A percentile compares a stretch with the other conserved stretches of the same genome.
Evolutionary conservation across 92 coral and sea anemone species (phyloP).

Genomic region (Zoanthus gigantus): DNA sequence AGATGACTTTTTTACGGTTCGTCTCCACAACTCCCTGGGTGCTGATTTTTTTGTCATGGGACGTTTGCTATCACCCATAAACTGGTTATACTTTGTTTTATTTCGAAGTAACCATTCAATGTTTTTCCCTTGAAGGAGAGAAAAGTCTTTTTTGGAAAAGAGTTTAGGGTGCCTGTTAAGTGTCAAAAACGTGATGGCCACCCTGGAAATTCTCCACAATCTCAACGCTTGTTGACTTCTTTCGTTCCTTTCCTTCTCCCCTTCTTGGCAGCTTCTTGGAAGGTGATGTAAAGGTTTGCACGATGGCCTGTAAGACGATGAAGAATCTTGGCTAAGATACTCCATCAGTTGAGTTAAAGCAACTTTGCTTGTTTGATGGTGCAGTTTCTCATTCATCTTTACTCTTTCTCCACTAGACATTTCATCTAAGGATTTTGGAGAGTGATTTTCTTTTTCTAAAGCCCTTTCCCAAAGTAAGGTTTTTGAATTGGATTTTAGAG

Average conservation of each 20-base stretch:
- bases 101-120: background rate
- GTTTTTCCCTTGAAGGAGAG: background rate
- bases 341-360: constrained; percentile 20
- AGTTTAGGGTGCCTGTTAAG: constrained; percentile 29
- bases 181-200: constrained; percentile 1
- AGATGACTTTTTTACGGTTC: background rate
- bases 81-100: background rate
- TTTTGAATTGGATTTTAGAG: background rate
- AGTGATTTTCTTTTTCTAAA: background rate
- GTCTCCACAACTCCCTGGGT: background rate
- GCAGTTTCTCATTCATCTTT: background rate
- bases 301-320: constrained; percentile 25
- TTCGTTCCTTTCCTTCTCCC: background rate
- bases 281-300: constrained; percentile 18
- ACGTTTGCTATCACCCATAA: background rate
- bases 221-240: constrained; percentile 3
- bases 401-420: background rate
- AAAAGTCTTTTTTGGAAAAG: constrained; percentile 32
- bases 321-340: background rate
- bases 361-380: background rate
- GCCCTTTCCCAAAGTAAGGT: background rate
- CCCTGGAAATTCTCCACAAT: constrained; percentile 7
- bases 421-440: background rate
- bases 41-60: background rate
- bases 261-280: background rate